Percentiles rank a stretch among this genome's conserved stretches.
These are phyloP conservation scores for Naja naja DNA, from an alignment of 2,113 vertebrate species.

Conservation along the genomic window DNA sequence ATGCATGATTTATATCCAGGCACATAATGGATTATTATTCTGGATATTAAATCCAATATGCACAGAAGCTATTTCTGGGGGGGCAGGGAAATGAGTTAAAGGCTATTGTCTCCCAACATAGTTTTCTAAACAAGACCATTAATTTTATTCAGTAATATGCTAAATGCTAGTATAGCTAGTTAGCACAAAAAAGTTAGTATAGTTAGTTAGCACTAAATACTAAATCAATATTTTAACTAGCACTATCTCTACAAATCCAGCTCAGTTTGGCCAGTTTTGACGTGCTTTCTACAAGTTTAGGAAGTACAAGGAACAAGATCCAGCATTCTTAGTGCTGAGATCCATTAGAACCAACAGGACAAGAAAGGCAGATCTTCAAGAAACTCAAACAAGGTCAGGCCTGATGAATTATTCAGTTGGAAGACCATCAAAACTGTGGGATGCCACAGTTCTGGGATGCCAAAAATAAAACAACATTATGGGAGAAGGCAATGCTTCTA, in stretches of 20 bases:
- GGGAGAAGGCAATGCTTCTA: not conserved
- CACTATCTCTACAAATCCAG: not conserved
- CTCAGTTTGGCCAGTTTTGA: not conserved
- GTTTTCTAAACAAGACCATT: not conserved
- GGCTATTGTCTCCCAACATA: not conserved
- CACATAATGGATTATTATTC: not conserved
- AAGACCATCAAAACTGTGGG: not conserved
- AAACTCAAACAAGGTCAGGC: not conserved
- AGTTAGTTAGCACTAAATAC: too few species aligned
- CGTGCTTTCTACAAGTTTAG: not conserved
- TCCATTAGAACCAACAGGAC: not conserved
- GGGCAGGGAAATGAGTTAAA: not conserved
- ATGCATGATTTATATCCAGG: too few species aligned
- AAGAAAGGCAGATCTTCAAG: not conserved
- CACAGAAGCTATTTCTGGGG: not conserved
- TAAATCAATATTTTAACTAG: not conserved
- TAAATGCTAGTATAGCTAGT: not conserved
- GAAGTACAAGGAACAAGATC: not conserved
- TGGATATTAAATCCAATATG: not conserved
- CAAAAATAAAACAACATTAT: not conserved
- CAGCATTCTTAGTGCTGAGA: not conserved
- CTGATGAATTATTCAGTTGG: not conserved
- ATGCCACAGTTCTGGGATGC: not conserved
- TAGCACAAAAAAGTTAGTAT: too few species aligned
- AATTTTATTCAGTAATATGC: not conserved